A percentile compares a stretch with the other conserved stretches of the same genome.
Evolutionary conservation across 1,140 invertebrate species (phyloP).

Genomic region (Ectropis grisescens): DNA sequence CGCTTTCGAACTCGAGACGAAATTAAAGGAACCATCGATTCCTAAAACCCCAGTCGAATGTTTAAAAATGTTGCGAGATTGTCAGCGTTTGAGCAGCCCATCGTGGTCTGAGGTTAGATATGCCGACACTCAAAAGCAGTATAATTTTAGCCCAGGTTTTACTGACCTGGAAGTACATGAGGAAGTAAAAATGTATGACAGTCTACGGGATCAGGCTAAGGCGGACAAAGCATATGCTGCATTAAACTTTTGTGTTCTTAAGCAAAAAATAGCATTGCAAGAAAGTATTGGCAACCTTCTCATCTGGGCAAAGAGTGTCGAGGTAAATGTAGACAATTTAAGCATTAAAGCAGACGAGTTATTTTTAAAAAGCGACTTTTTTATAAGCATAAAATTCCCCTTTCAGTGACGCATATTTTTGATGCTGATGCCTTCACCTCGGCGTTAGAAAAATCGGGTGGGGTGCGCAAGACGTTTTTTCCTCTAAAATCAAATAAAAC

Average conservation of each 20-base stretch:
- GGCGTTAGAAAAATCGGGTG: constrained; percentile 8
- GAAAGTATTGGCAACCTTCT: constrained; percentile 1
- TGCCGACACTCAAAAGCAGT: too few species aligned
- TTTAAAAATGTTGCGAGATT: too few species aligned
- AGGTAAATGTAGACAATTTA: background rate
- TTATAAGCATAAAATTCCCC: constrained; percentile 10
- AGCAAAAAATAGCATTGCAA: constrained; percentile 14
- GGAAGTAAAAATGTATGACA: too few species aligned
- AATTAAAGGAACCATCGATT: too few species aligned
- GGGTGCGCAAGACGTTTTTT: constrained; percentile 12
- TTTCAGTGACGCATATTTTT: constrained; percentile 7
- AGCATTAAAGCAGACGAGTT: constrained; percentile 2
- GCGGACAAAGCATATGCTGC: too few species aligned
- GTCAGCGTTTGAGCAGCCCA: too few species aligned
- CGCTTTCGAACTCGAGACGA: too few species aligned
- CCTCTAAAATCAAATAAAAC: background rate
- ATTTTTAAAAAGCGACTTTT: constrained; percentile 7
- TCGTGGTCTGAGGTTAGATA: too few species aligned
- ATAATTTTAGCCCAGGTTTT: too few species aligned
- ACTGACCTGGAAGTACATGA: too few species aligned
- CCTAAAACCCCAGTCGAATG: too few species aligned
- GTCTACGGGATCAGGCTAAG: too few species aligned
- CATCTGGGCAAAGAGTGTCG: constrained; percentile 4
- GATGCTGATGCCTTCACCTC: constrained; percentile 3
- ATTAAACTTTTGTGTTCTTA: constrained; percentile 15